Conservation (phyloP, 2,797 vertebrate genomes). For the Aeoliscus strigatus region DNA sequence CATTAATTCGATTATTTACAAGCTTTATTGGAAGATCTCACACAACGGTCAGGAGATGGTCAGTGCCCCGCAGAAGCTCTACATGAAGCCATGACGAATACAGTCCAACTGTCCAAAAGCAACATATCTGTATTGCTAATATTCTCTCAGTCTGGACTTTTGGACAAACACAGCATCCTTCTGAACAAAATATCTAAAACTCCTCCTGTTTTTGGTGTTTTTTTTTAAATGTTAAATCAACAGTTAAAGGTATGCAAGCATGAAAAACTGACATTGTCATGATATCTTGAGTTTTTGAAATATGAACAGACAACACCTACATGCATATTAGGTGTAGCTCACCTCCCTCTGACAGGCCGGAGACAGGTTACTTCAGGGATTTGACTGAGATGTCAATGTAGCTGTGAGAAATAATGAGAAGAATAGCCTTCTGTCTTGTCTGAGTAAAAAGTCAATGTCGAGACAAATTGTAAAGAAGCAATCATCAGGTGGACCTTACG, state of each 20-base stretch:
- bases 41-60: constrained; percentile 39
- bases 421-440: constrained; percentile 60
- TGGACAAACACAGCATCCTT: too few species aligned
- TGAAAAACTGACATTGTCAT: constrained; percentile 9
- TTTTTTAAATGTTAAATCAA: too few species aligned
- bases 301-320: background rate
- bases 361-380: constrained; percentile 50
- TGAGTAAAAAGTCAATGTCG: constrained; percentile 53
- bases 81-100: constrained; percentile 55
- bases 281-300: constrained; percentile 16
- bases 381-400: constrained; percentile 61
- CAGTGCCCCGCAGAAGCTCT: constrained; percentile 50
- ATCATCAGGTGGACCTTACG: constrained; percentile 57
- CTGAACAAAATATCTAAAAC: too few species aligned
- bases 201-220: background rate
- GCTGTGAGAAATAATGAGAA: constrained; percentile 63
- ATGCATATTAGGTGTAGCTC: constrained; percentile 35
- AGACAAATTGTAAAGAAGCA: constrained; percentile 63
- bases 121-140: constrained; percentile 67
- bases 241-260: constrained; percentile 2
- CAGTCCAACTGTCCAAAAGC: constrained; percentile 45
- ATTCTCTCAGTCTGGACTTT: too few species aligned
- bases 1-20: constrained; percentile 74
- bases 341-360: constrained; percentile 35
- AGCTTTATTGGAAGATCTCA: constrained; percentile 50